Evolutionary conservation across 1,140 invertebrate species (phyloP).

Genomic region (Hyphantria cunea): DNA sequence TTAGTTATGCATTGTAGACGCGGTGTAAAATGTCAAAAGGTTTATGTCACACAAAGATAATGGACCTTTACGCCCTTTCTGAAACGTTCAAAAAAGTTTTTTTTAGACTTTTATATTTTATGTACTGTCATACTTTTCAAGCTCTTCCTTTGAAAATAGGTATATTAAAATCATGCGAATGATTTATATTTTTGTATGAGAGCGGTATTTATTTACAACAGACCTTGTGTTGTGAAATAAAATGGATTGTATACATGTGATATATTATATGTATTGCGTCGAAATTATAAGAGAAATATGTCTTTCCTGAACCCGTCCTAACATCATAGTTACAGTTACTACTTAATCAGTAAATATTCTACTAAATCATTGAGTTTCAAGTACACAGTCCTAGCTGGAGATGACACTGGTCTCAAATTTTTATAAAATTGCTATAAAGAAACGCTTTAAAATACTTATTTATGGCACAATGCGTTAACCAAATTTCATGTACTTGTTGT

Average conservation of each 20-base stretch:
- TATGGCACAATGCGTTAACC: too few relatives aligned
- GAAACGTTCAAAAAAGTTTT: too few relatives aligned
- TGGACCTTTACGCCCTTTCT: too few relatives aligned
- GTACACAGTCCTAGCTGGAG: too few relatives aligned
- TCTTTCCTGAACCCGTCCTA: constrained; percentile 18
- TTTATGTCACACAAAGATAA: too few relatives aligned
- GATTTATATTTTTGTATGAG: constrained; percentile 23
- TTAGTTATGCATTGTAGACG: not conserved
- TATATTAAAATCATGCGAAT: constrained; percentile 9
- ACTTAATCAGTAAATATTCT: not conserved
- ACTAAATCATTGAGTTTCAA: too few relatives aligned
- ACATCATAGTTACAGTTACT: not conserved
- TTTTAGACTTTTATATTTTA: too few relatives aligned
- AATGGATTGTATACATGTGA: constrained; percentile 5
- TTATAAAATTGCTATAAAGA: too few relatives aligned
- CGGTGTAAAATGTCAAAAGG: not conserved
- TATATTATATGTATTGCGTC: constrained; percentile 8
- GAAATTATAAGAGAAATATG: constrained; percentile 11
- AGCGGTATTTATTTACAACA: constrained; percentile 23
- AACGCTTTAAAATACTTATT: too few relatives aligned
- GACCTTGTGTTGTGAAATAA: constrained; percentile 14
- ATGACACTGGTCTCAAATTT: too few relatives aligned
- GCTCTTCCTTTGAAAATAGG: constrained; percentile 21
- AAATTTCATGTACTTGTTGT: too few relatives aligned
- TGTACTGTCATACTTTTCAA: not conserved